Evolutionary conservation across 1,140 invertebrate species (phyloP), one percentile per base, ranked within the genome.

Genomic region (Drosophila seguyi): DNA sequence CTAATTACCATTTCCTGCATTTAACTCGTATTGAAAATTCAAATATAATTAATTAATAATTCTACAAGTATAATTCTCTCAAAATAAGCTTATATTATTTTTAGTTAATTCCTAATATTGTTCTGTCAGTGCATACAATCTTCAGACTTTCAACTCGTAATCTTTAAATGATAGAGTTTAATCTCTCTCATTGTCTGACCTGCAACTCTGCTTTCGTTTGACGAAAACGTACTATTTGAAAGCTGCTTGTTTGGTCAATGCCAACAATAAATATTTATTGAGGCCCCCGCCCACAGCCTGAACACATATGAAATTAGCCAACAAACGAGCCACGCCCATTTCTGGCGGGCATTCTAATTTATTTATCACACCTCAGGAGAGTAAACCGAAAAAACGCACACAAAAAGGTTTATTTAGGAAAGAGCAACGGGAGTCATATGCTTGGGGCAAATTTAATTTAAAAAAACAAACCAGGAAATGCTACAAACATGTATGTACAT

Each of bases 371-470:
- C 62, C 79, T 76, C 34, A 22, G 50, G 58, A 69, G 47, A 34
- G 47, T 57, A 65, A 20, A 57, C 27, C 29, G 13, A 31, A 27
- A 31, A 58, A 45, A 10, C 22, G 27, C 75, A 65, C 65, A 75
- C 66, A 69, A 63, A 81, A 36, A 58, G 41, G 56, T 83, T 79
- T 87, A 68, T 79, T 87, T 61, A 42, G 71, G 61, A 72, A 58
- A 61, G 27, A 67, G n/a, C 25, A 41, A 52, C 34, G 42, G 22
- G 67, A 22, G 27, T 18, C 25, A 29, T 47, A 29, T 52, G 79
- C 67, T 75, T 62, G 48, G 27, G 66, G 73, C 44, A 75, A 90
- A 90, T 88, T 90, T 90, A 79, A 88, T 90, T 72, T 90, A 85
- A 72, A 81, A 88, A 85, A 76, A 65, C 62, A 79, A 85, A 63